Evolutionary conservation across 1,140 invertebrate species (phyloP), one percentile per base, ranked within the genome.

Genomic region (Drosophila sulfurigaster): DNA sequence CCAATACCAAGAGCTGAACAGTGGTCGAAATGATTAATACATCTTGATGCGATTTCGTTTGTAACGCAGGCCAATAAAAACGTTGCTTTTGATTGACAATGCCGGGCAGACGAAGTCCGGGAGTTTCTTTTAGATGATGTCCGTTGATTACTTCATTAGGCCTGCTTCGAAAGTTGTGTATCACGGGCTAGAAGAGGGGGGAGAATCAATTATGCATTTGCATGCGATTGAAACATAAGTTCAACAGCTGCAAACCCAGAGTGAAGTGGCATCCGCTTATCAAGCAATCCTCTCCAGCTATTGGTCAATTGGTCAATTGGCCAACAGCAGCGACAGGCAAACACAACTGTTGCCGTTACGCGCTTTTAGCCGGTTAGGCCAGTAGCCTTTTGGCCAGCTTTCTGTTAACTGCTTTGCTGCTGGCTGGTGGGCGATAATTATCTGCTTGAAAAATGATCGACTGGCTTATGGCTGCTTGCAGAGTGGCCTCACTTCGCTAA

Each of bases 11-110:
- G 16, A 64, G 49, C 25, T 28, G 11, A 62, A 67, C 78, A 69
- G 78, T 80, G 78, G 64, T 69, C 78, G 51, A 85, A 89, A 89
- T 89, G 85, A 89, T 89, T 89, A 89, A 89, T 89, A 89, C 81
- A 89, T 89, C 85, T 89, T 89, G 85, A 89, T 89, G 85, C 81
- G 75, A 89, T 89, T 89, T 89, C 74, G 78, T 88, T 89, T 85
- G 85, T 85, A 88, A 83, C 77, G 60, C 85, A 74, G 77, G 56
- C 73, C 83, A 88, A 87, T 87, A 87, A 87, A 87, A 87, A 87
- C 85, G 80, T 87, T 78, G 57, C 73, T 78, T 88, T 83, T 87
- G 83, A 87, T 87, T 87, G 83, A 87, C 83, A 87, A 87, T 88
- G 69, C 58, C 82, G 70, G 73, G 7, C 13, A 56, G 20, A 52